Percentiles rank a stretch among this genome's conserved stretches.
Conservation (phyloP, 64 coral and sea anemone species). For the Stichodactyla helianthus region DNA sequence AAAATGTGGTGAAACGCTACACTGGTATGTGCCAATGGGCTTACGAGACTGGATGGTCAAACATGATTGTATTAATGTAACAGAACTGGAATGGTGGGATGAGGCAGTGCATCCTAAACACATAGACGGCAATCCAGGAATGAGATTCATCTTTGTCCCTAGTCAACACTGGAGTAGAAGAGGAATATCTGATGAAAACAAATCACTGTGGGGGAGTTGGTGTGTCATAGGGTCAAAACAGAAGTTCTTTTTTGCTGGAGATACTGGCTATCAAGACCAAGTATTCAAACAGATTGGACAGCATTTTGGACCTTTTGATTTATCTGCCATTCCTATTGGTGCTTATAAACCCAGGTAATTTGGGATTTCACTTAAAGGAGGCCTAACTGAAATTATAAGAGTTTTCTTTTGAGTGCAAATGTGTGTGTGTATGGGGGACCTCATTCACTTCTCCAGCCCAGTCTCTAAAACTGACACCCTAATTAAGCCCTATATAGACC, state of each 20-base stretch:
- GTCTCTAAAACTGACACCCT: too few relatives aligned
- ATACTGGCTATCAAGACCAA: constrained; percentile 73
- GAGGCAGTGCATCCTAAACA: constrained; percentile 24
- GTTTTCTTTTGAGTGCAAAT: too few relatives aligned
- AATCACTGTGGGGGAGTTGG: constrained; percentile 92
- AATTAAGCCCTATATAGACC: too few relatives aligned
- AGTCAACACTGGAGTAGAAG: constrained; percentile 84
- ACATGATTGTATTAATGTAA: constrained; percentile 60
- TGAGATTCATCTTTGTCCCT: constrained; percentile 81
- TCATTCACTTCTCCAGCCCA: too few relatives aligned
- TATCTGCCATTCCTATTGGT: constrained; percentile 91
- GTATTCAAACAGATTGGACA: constrained; percentile 79
- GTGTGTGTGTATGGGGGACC: too few relatives aligned
- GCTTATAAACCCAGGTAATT: constrained; percentile 87
- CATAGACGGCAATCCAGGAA: not conserved
- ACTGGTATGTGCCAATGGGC: constrained; percentile 89
- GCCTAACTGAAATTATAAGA: too few relatives aligned
- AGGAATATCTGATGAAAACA: constrained; percentile 58
- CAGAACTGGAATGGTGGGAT: constrained; percentile 87
- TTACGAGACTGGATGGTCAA: constrained; percentile 58
- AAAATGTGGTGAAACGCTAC: constrained; percentile 36
- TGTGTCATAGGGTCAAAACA: constrained; percentile 65
- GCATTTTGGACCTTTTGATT: constrained; percentile 91
- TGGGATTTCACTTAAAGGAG: not conserved
- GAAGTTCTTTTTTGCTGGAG: constrained; percentile 87